These are phyloP conservation scores for Nothoprocta perdicaria DNA, from an alignment of 2,113 vertebrate species.

Conservation along the genomic window DNA sequence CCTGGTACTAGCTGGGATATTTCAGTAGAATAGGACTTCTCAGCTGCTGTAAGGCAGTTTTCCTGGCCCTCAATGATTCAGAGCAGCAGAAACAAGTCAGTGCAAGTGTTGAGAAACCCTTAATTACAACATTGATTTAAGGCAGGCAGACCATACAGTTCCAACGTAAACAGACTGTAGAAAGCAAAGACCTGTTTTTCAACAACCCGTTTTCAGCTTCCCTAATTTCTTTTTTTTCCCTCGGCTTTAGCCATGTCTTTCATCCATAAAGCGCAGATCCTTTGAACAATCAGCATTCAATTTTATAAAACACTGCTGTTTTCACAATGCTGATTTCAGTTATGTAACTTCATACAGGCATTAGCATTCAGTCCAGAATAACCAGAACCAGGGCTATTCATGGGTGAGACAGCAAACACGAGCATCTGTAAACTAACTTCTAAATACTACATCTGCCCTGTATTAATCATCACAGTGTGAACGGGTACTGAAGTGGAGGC, in stretches of 20 bases:
- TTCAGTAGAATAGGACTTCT: background rate
- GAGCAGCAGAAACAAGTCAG: conserved; percentile 47
- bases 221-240: conserved; percentile 11
- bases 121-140: conserved; percentile 42
- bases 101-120: conserved; percentile 38
- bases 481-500: background rate
- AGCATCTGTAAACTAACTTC: background rate
- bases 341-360: background rate
- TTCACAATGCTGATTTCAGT: background rate
- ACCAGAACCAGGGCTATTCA: background rate
- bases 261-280: background rate
- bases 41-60: background rate
- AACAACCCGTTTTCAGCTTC: background rate
- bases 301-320: background rate
- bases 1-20: background rate
- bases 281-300: conserved; percentile 1
- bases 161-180: conserved; percentile 15
- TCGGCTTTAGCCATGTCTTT: conserved; percentile 16
- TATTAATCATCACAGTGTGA: background rate
- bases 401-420: background rate
- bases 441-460: background rate
- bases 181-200: background rate
- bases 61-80: conserved; percentile 39
- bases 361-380: background rate
- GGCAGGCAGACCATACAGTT: background rate